Base-by-base conservation (phyloP, 1,140 invertebrate species). In the Doryteuthis pealeii region DNA sequence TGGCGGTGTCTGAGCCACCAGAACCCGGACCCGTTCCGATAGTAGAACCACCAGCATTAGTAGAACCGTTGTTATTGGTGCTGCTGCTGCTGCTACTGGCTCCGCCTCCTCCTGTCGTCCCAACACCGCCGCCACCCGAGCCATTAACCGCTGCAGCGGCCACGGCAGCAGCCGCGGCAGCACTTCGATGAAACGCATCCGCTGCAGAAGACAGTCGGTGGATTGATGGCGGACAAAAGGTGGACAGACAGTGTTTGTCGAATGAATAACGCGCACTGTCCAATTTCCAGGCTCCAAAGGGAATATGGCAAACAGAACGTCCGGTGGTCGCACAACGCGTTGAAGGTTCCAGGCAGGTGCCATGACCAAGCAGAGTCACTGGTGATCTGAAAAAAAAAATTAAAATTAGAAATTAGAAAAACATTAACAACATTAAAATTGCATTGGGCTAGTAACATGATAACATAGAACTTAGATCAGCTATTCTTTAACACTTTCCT, bases 161-260 rank as follows among this genome's bases (percentile, higher is more conserved):
- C 5, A 10, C 30, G 22, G 32, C 30, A 15, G 30, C 32, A 33
- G 28, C 28, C 4, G 30, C 22, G 66, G 30, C 32, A 12, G 28
- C 66, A 18, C 30, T 31, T 22, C 66, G n/a, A 30, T 68, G 66
- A 68, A 68, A 68, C 28, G 66, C 28, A 2, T 8, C 66, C 12
- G 65, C n/a, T 31, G 30, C 65, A 0, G 54, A 4, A 62, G 66
- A 30, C 31, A 68, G 28, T 31, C 66, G 66, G 66, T 68, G 66
- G 28, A 68, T 68, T 22, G 66, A 12, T 22, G 66, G 66, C 6
- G 66, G 28, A 33, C 66, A 68, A 30, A 68, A 68, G 0, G 66
- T 22, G n/a, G 66, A 68, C 10, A 68, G 22, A 33, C 66, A 68
- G 22, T 31, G 66, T 31, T 68, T 68, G 12, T 68, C 66, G 31